These are phyloP conservation scores for Metridium senile DNA, from an alignment of 92 coral and sea anemone genomes.

Conservation along the genomic window DNA sequence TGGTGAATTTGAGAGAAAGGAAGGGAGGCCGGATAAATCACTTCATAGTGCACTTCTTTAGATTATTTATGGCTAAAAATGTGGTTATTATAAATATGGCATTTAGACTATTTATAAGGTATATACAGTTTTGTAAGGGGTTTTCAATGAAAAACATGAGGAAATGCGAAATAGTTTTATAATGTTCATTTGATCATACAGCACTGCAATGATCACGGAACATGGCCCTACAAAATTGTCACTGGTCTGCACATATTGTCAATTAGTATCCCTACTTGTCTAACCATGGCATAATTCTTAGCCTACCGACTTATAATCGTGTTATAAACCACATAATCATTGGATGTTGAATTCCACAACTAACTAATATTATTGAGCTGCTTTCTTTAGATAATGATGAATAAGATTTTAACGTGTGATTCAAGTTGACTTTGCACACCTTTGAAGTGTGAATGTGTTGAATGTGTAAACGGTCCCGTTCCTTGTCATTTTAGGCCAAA, in stretches of 20 bases:
- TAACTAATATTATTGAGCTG: neutral
- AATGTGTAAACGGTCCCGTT: constrained; percentile 8
- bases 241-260: too few species aligned
- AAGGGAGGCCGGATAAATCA: neutral
- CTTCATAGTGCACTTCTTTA: neutral
- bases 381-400: neutral
- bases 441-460: constrained; percentile 35
- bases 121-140: neutral
- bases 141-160: too few species aligned
- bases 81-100: neutral
- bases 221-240: too few species aligned
- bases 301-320: neutral
- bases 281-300: neutral
- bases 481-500: too few species aligned
- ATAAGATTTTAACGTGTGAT: neutral
- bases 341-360: neutral
- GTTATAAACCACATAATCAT: neutral
- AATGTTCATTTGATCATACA: too few species aligned
- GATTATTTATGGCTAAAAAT: neutral
- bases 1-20: neutral
- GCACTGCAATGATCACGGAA: too few species aligned
- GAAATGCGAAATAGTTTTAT: neutral
- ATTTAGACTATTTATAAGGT: too few species aligned
- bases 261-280: too few species aligned
- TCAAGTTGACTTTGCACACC: constrained; percentile 20